Evolutionary conservation across 2,888 invertebrate genomes (phyloP), one percentile per base, ranked within the genome.

Genomic region (Beris morrisii): DNA sequence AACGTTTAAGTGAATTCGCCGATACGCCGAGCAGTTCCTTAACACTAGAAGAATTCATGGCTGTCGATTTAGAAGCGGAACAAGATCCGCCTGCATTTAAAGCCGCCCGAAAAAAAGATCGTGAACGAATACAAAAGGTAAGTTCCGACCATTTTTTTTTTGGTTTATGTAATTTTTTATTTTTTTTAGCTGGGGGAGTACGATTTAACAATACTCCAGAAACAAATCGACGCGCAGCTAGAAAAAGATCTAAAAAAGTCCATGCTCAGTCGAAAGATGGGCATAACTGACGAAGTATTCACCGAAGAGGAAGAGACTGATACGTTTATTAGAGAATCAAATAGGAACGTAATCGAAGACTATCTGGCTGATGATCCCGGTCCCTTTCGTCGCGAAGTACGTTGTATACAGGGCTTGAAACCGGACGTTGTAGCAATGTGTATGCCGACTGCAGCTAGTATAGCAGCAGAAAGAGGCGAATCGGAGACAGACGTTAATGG

Each of bases 1-100:
- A 96, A 83, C 86, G 93, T 67, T 83, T 99, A 46, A 86, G 91
- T 32, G 99, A 99, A 82, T 99, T 99, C 79, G 95, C 95, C 0
- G 95, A 95, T 73, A 99, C 99, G 0, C 96, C 98, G 0, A 95
- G 97, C 11, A 95, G 97, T 75, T 89, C 91, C 7, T 82, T 99
- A 63, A 97, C 98, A 0, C 83, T 97, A 31, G 97, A 98, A 73
- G 97, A 99, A 82, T 99, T 99, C 78, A 92, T 96, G 89, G 92
- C 91, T 0, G 93, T 98, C 0, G 97, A 99, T 78, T 82, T 99
- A 72, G 97, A 97, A 77, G 94, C 95, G 73, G 96, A 96, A 75
- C 94, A 95, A 78, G 97, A 97, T 81, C 81, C 97, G 7, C 97
- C 97, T 0, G 92, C 95, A 2, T 98, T 95, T 77, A 94, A 93